Percentiles rank a stretch among this genome's conserved stretches.
phyloP scores from a whole-genome alignment of 2,888 invertebrate species.

The Drosophila paranaensis region DNA sequence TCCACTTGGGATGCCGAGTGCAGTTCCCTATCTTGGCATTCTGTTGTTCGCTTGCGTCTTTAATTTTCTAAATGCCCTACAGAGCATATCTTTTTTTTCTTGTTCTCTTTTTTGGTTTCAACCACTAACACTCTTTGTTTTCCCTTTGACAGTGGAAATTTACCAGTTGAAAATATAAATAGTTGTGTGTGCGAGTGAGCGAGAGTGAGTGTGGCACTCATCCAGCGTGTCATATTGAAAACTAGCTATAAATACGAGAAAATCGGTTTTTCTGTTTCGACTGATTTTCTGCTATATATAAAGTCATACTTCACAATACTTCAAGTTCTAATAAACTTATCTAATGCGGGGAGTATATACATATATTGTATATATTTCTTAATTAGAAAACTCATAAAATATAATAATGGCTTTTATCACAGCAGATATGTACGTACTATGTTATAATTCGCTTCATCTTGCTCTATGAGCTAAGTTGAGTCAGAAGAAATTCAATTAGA shows the following conservation, averaged over 20 bases:
- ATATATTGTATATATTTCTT: background rate
- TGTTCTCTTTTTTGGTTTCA: constrained; percentile 27
- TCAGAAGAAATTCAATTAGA: too few species aligned
- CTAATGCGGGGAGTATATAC: background rate
- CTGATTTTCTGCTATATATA: background rate
- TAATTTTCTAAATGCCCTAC: constrained; percentile 34
- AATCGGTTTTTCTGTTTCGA: background rate
- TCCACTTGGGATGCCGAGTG: background rate
- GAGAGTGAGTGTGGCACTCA: constrained; percentile 1
- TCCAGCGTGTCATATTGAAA: background rate
- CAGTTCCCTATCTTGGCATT: constrained; percentile 29
- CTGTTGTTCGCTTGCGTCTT: constrained; percentile 22
- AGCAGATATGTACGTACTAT: background rate
- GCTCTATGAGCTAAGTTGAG: background rate
- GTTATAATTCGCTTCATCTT: background rate
- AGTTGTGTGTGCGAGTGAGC: background rate
- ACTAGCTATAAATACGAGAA: constrained; percentile 1
- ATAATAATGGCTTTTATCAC: too few species aligned
- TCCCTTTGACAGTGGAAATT: constrained; percentile 43
- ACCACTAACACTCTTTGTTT: constrained; percentile 46
- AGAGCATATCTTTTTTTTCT: constrained; percentile 12
- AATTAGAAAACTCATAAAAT: background rate
- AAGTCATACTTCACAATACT: background rate
- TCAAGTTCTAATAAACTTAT: background rate
- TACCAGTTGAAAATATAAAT: constrained; percentile 42